Evolutionary conservation across 2,888 invertebrate genomes (phyloP).

Genomic region (Myopa testacea): DNA sequence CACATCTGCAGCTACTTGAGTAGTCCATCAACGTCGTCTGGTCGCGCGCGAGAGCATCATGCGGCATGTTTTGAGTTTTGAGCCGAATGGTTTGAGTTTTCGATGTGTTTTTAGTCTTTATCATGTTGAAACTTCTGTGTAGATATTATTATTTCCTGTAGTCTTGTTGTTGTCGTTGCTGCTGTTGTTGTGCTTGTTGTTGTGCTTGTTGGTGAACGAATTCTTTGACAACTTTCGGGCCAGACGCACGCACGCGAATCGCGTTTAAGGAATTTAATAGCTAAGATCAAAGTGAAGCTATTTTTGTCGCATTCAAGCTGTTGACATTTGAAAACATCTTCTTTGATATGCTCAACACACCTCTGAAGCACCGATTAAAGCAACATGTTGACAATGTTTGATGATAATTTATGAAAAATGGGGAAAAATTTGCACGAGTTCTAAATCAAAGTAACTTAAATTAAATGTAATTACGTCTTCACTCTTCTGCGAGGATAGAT

Average conservation of each 20-base stretch:
- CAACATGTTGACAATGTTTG: no score
- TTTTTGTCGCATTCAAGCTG: constrained; percentile 19
- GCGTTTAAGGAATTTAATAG: constrained; percentile 38
- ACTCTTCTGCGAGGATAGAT: no score
- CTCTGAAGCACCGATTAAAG: no score
- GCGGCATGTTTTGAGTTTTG: not conserved
- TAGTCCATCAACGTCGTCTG: not conserved
- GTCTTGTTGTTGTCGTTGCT: not conserved
- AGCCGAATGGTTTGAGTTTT: not conserved
- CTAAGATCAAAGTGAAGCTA: constrained; percentile 35
- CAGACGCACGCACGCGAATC: constrained; percentile 20
- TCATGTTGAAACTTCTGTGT: not conserved
- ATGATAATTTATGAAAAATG: no score
- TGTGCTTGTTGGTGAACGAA: constrained; percentile 9
- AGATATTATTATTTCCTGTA: no score
- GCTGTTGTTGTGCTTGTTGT: not conserved
- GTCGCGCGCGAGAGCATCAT: not conserved
- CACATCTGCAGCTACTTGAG: constrained; percentile 25
- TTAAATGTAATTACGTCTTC: no score
- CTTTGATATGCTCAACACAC: no score
- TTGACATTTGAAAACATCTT: constrained; percentile 30
- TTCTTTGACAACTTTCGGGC: constrained; percentile 35
- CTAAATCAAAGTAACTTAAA: no score
- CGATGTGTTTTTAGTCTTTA: not conserved
- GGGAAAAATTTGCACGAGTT: no score